Evolutionary conservation across 2,797 vertebrate genomes (phyloP).

Genomic region (Schizothorax lantsangensis): DNA sequence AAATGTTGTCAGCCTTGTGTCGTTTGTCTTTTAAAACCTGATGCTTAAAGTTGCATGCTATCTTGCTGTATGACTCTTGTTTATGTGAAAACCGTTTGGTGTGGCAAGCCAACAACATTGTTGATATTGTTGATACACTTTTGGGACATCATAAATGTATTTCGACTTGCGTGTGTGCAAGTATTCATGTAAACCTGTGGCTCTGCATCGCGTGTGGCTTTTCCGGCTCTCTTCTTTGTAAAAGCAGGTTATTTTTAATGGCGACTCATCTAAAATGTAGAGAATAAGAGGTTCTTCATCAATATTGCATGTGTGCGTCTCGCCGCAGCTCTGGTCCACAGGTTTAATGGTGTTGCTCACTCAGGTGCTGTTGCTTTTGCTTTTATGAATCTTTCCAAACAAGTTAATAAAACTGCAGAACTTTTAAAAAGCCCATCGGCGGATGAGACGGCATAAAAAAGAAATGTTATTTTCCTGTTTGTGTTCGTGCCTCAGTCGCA

Average conservation of each 20-base stretch:
- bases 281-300: conserved; percentile 60
- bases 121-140: conserved; percentile 1
- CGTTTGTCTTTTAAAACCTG: background rate
- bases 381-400: conserved; percentile 41
- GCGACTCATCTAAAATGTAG: conserved; percentile 65
- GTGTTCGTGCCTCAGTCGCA: background rate
- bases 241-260: conserved; percentile 67
- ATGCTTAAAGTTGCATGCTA: background rate
- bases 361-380: conserved; percentile 58
- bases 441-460: background rate
- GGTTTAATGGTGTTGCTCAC: conserved; percentile 60
- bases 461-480: background rate
- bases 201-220: conserved; percentile 49
- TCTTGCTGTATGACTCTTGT: background rate
- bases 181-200: conserved; percentile 34
- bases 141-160: background rate
- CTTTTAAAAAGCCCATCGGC: conserved; percentile 5
- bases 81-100: background rate
- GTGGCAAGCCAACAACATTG: background rate
- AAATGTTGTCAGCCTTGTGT: background rate
- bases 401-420: conserved; percentile 30
- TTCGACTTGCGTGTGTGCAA: background rate
- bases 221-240: conserved; percentile 41
- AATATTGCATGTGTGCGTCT: conserved; percentile 59
- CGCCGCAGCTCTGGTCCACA: conserved; percentile 44